These are phyloP conservation scores for Diglossa cyanea DNA, from an alignment of 2,797 vertebrate species.

Conservation along the genomic window DNA sequence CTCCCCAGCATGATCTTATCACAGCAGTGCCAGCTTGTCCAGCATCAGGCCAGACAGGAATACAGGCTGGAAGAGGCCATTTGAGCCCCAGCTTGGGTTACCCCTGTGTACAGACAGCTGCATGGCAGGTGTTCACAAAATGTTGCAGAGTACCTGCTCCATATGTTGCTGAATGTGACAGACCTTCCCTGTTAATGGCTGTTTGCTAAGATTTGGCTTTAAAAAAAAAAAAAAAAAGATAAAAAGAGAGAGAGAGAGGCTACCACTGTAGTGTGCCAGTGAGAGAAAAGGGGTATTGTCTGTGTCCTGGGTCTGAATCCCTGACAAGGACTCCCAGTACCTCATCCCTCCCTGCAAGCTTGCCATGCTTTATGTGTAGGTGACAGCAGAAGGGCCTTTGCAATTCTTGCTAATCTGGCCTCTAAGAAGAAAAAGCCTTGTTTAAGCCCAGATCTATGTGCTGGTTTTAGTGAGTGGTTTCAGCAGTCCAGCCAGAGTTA, in stretches of 20 bases:
- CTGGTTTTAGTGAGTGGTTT: background rate
- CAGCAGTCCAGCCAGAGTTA: background rate
- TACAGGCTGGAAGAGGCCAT: background rate
- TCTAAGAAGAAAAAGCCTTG: background rate
- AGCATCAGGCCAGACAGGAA: background rate
- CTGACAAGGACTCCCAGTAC: background rate
- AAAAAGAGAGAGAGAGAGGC: background rate
- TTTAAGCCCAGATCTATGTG: background rate
- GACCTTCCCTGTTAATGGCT: background rate
- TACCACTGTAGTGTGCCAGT: rapidly evolving
- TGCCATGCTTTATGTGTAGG: rapidly evolving
- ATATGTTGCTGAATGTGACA: background rate
- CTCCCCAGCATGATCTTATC: background rate
- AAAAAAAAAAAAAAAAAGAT: no score
- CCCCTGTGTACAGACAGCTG: background rate
- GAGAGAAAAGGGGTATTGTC: background rate
- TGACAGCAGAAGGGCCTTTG: background rate
- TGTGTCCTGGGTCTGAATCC: background rate
- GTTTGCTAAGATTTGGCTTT: background rate
- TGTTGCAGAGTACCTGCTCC: background rate
- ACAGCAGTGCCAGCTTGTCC: background rate
- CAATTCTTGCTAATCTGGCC: background rate
- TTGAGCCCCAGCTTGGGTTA: background rate
- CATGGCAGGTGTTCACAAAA: background rate
- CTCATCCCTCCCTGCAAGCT: background rate